Conservation (phyloP, 2,888 invertebrate genomes). For the Synanthedon myopaeformis region DNA sequence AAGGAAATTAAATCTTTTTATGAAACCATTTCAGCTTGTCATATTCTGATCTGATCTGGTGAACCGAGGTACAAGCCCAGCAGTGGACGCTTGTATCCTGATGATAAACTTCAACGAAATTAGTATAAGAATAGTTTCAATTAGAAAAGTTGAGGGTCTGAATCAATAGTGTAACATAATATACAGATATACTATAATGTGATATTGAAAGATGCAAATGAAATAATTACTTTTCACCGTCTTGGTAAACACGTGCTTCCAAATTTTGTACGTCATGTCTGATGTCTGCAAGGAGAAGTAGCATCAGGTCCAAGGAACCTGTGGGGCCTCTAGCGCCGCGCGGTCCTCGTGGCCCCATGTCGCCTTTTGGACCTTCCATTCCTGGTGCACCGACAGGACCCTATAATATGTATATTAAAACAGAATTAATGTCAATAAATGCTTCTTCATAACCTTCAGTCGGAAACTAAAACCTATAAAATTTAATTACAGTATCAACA, state of each 20-base stretch:
- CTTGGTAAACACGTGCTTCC: constrained; percentile 68
- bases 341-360: constrained; percentile 67
- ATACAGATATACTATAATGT: no score
- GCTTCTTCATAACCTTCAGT: no score
- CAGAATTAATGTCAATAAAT: no score
- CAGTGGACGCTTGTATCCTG: no score
- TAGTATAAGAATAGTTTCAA: no score
- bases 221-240: constrained; percentile 65
- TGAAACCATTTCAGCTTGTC: no score
- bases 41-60: no score
- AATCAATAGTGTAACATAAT: neutral
- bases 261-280: constrained; percentile 73
- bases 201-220: neutral
- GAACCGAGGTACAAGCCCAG: no score
- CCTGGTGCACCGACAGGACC: constrained; percentile 74
- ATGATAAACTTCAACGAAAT: no score
- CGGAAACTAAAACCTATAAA: no score
- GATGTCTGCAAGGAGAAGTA: constrained; percentile 74
- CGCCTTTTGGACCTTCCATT: constrained; percentile 72
- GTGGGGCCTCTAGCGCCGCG: constrained; percentile 72
- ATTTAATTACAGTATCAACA: no score
- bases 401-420: constrained; percentile 26
- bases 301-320: constrained; percentile 73
- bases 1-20: no score
- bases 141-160: neutral